Evolutionary conservation across 2,888 invertebrate species (phyloP).

Genomic region (Epistrophe eligans): DNA sequence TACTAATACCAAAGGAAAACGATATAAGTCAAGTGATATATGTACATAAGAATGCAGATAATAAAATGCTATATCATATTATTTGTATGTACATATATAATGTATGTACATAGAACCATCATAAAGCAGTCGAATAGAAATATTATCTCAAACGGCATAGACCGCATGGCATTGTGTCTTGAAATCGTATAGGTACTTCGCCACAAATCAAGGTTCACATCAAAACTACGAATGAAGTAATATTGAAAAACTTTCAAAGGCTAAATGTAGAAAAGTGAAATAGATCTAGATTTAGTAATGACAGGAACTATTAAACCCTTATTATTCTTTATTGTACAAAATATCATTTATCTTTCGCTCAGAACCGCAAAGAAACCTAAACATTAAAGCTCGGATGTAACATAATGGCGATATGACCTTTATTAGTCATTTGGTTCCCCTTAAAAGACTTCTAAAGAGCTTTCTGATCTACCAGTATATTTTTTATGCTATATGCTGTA

Average conservation of each 20-base stretch:
- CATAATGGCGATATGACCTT: background rate
- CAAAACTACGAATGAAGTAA: background rate
- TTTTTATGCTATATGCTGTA: background rate
- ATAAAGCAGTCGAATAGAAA: too few species aligned
- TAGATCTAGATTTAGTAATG: background rate
- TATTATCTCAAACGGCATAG: background rate
- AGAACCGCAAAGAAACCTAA: background rate
- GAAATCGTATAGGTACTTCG: background rate
- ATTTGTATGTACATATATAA: too few species aligned
- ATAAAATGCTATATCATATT: too few species aligned
- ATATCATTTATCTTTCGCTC: background rate
- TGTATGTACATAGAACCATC: too few species aligned
- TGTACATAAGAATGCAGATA: too few species aligned
- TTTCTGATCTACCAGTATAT: background rate
- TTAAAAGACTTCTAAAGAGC: background rate
- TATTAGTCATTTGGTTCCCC: conserved; percentile 19
- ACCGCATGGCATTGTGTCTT: background rate
- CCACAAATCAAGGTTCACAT: background rate
- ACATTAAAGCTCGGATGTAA: conserved; percentile 16
- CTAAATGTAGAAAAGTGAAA: background rate
- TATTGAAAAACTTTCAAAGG: background rate
- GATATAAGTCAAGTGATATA: too few species aligned
- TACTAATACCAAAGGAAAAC: too few species aligned
- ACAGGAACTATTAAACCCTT: background rate
- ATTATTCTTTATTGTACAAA: background rate